Evolutionary conservation across 64 coral and sea anemone genomes (phyloP), one percentile per base, ranked within the genome.

Genomic region (Acropora yongei): DNA sequence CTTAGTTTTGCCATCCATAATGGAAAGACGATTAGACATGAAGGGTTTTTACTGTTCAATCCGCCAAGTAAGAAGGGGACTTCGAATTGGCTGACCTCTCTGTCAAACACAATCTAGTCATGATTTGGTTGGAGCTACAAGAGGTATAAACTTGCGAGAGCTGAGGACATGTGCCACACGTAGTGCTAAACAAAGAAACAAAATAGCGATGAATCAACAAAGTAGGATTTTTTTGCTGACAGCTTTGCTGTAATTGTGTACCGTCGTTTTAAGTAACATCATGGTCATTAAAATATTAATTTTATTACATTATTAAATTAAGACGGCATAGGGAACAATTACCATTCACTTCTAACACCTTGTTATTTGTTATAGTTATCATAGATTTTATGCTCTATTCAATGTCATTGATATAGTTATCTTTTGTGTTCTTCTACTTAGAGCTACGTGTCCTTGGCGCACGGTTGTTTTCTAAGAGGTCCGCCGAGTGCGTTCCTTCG

Each of bases 1-100:
- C 65, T 69, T 84, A 7, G 51, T 47, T 85, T 49, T 44, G 82
- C 72, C 44, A 69, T 17, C 65, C 82, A 85, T 71, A 47, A 30
- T 30, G 30, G 30, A 14, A 72, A 17, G 82, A 85, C 72, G 45
- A 85, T 72, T 20, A 71, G 5, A 16, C 43, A 49, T 85, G 72
- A 85, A 65, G 30, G 44, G 61, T 71, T 49, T 85, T 47, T 20
- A 19, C 42, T 20, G 82, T 46, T 85, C 72, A 30, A 30, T 67
- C 80, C 57, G 80, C 51, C 51, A 10, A 55, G 51, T 10, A 55
- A 55, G 51, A 55, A 81, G 20, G 30, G 30, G 30, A 30, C 30
- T 30, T 30, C 30, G 30, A 30, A 30, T 30, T 30, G 30, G 30
- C 30, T 30, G 30, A 30, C 30, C 30, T 30, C 30, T 30, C 30